Conservation (phyloP, 2,113 vertebrate genomes). For the Nipponia nippon region DNA sequence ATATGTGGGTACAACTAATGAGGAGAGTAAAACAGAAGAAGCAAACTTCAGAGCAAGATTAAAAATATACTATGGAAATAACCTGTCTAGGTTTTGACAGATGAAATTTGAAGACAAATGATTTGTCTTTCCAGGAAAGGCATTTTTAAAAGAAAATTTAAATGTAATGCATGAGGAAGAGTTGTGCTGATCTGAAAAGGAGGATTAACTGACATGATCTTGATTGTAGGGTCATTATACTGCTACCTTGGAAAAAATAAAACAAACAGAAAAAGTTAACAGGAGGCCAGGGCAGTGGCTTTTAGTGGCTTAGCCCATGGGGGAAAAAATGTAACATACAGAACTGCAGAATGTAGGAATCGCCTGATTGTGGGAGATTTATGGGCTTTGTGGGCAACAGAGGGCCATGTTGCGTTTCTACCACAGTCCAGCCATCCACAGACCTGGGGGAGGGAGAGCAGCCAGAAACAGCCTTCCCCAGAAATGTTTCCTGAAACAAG, state of each 20-base stretch:
- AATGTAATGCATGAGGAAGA: conserved; percentile 46
- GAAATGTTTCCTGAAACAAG: background rate
- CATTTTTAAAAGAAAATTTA: conserved; percentile 42
- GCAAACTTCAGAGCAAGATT: conserved; percentile 53
- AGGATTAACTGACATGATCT: conserved; percentile 18
- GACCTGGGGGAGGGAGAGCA: background rate
- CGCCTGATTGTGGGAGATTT: conserved; percentile 12
- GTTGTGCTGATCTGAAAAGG: conserved; percentile 1
- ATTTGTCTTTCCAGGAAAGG: conserved; percentile 48
- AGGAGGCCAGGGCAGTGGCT: background rate
- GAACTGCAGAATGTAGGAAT: conserved; percentile 6
- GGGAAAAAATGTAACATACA: background rate
- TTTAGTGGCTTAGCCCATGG: background rate
- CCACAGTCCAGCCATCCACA: background rate
- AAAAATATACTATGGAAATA: conserved; percentile 57
- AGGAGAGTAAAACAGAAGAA: conserved; percentile 21
- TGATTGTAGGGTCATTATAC: background rate
- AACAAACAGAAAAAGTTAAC: background rate
- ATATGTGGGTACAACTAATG: background rate
- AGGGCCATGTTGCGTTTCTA: background rate
- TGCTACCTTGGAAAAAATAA: background rate
- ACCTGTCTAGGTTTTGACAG: conserved; percentile 30
- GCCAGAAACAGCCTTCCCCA: background rate
- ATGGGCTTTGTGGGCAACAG: conserved; percentile 28
- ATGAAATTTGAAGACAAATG: conserved; percentile 63